These are phyloP conservation scores for Galendromus occidentalis DNA, from an alignment of 1,140 invertebrate genomes.

Conservation along the genomic window DNA sequence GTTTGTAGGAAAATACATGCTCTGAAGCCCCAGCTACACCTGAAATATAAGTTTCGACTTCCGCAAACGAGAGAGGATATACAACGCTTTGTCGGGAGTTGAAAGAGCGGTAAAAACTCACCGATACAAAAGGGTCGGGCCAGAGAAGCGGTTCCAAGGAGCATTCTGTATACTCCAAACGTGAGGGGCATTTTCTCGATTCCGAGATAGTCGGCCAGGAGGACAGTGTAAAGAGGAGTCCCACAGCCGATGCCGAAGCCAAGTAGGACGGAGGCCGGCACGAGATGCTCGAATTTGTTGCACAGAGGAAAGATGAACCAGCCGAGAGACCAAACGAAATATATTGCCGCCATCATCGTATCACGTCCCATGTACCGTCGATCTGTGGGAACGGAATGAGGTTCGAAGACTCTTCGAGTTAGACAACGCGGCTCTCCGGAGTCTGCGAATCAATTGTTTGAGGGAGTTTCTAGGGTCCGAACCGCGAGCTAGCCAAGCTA, in stretches of 20 bases:
- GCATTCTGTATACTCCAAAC: background rate
- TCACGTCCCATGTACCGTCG: background rate
- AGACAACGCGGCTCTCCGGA: no score
- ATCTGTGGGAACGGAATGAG: background rate
- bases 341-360: slow-evolving; percentile 3
- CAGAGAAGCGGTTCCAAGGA: background rate
- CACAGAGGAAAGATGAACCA: background rate
- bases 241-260: slow-evolving; percentile 9
- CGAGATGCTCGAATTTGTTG: background rate
- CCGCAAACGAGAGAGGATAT: background rate
- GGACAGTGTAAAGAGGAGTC: background rate
- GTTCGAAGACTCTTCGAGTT: no score
- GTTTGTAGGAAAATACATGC: background rate
- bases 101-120: background rate
- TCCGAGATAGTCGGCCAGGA: background rate
- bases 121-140: background rate
- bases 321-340: background rate
- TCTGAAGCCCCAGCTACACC: background rate
- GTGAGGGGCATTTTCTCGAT: slow-evolving; percentile 1
- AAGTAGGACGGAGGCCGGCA: background rate
- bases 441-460: no score
- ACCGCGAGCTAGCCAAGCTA: no score
- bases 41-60: background rate
- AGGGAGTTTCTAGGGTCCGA: no score
- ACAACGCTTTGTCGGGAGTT: background rate